Base-by-base conservation (phyloP, 1,140 invertebrate species). In the Prorops nasuta region DNA sequence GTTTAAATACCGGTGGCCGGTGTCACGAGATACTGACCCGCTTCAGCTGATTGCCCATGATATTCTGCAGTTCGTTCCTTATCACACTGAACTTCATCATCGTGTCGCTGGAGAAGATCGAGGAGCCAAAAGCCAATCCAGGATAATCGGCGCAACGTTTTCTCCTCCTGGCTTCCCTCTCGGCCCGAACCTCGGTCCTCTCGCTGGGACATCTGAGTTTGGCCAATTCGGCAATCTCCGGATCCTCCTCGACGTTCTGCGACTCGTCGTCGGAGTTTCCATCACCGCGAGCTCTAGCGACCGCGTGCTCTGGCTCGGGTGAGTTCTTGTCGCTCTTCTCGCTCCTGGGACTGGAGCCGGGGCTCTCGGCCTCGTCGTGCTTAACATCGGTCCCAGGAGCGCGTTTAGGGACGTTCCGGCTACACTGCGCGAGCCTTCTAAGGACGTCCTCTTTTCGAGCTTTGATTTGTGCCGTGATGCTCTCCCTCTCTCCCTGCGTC, bases 31-130 rank as follows among this genome's bases (percentile, higher is more conserved):
- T 79, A 86, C 85, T 87, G 88, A 98, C 95, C 94, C 92, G 84
- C 84, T 92, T 96, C 43, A 98, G 82, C 72, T 96, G 94, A 72
- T 93, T 93, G 71, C 94, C 90, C 82, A 95, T 91, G 66, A 97
- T 94, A 82, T 98, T 98, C 79, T 97, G 92, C 64, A 98, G 84
- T 81, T 98, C 96, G 77, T 97, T 97, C 71, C 88, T 86, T 68
- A 98, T 98, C 39, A 98, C 89, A 69, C 88, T 93, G 79, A 97
- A 96, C 78, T 96, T 97, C 88, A 98, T 97, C 85, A 96, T 89
- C 2, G 95, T 96, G 72, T 96, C 94, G 37, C 94, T 96, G 69
- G 91, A 94, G 74, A 98, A 96, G 66, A 94, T 90, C 16, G 92
- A 94, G 52, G 86, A 86, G 16, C 91, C 92, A 63, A 96, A 94